These are phyloP conservation scores for Oncorhynchus gorbuscha DNA, from an alignment of 2,113 vertebrate genomes.

Conservation along the genomic window DNA sequence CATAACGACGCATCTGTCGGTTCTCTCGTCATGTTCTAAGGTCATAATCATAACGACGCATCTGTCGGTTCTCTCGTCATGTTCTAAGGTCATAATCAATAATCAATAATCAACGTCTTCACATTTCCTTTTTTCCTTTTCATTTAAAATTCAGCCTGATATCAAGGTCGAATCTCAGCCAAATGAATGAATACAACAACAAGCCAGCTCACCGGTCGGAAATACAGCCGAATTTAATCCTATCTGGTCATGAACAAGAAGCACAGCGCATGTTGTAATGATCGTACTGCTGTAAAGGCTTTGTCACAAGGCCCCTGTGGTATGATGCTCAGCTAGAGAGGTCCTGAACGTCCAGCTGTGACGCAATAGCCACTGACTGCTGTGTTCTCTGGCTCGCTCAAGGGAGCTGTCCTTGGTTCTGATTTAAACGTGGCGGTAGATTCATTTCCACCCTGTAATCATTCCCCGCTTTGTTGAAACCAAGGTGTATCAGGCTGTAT, in stretches of 20 bases:
- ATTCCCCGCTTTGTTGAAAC: constrained; percentile 5
- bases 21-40: no score
- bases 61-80: background rate
- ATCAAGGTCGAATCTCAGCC: background rate
- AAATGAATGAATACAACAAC: background rate
- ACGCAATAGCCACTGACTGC: background rate
- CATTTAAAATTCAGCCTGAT: no score
- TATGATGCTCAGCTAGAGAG: background rate
- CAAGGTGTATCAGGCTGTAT: constrained; percentile 3
- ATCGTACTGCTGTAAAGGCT: background rate
- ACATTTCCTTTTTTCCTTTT: no score
- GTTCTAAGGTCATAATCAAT: no score
- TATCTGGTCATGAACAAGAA: constrained; percentile 30
- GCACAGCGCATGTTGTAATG: constrained; percentile 19
- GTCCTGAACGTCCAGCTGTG: background rate
- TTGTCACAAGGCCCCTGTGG: background rate
- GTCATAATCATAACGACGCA: background rate
- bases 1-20: background rate
- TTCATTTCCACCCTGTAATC: constrained; percentile 36
- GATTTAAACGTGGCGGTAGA: constrained; percentile 50
- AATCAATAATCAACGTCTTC: background rate
- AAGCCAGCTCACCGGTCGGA: constrained; percentile 11
- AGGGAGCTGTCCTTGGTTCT: constrained; percentile 77
- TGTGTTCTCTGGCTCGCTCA: background rate
- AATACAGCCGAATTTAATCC: constrained; percentile 50